Evolutionary conservation across 2,797 vertebrate species (phyloP).

Genomic region (Falco columbarius): DNA sequence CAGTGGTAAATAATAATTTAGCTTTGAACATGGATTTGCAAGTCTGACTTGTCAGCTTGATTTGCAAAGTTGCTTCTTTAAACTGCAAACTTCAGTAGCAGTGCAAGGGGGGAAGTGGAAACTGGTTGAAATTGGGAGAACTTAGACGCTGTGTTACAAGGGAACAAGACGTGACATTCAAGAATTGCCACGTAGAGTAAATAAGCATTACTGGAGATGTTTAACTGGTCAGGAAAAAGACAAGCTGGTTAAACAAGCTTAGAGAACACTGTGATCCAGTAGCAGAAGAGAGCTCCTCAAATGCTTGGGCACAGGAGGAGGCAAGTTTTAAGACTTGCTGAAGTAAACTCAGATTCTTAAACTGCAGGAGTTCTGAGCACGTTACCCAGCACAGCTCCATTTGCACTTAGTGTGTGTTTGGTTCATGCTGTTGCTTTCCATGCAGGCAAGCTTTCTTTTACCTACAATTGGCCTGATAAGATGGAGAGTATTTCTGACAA

Average conservation of each 20-base stretch:
- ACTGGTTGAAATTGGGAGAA: background rate
- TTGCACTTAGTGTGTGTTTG: too few relatives aligned
- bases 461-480: fast-evolving
- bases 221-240: background rate
- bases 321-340: background rate
- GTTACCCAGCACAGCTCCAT: background rate
- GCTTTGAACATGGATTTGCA: background rate
- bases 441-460: background rate
- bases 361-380: background rate
- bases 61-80: background rate
- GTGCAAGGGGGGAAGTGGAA: background rate
- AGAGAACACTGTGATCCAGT: background rate
- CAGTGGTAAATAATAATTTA: background rate
- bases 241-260: background rate
- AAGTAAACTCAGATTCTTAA: background rate
- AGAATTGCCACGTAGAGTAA: background rate
- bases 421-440: background rate
- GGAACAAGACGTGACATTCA: background rate
- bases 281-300: background rate
- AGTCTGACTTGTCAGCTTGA: background rate
- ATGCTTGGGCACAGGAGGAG: background rate
- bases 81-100: background rate
- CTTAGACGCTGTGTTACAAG: background rate
- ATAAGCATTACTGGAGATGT: background rate
- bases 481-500: background rate